A percentile compares a stretch with the other conserved stretches of the same genome.
Evolutionary conservation across 2,113 vertebrate genomes (phyloP).

Genomic region (Peucedramus taeniatus): DNA sequence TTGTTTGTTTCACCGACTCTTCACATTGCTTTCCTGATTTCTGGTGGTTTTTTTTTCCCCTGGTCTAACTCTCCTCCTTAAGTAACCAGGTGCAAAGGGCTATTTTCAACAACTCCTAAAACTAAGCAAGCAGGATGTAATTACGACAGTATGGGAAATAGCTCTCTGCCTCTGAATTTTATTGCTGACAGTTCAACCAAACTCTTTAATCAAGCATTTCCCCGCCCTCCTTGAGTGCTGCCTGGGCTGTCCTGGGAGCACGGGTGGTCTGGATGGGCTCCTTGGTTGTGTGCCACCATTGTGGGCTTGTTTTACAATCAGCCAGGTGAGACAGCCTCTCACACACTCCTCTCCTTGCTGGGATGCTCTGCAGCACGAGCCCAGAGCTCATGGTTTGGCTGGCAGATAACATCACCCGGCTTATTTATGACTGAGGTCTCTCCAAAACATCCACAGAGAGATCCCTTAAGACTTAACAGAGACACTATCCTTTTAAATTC

Average conservation of each 20-base stretch:
- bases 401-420: neutral
- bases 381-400: neutral
- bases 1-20: neutral
- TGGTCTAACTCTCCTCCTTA: neutral
- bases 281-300: neutral
- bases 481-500: neutral
- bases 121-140: neutral
- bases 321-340: neutral
- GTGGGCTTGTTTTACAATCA: neutral
- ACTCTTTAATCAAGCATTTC: neutral
- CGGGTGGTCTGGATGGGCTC: neutral
- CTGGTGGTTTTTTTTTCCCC: neutral
- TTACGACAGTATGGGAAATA: neutral
- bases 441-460: neutral
- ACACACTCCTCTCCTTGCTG: neutral
- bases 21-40: neutral
- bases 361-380: neutral
- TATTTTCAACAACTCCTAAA: neutral
- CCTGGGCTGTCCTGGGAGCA: neutral
- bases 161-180: neutral
- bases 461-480: neutral
- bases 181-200: neutral
- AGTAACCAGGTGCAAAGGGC: neutral
- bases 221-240: neutral
- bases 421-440: neutral